phyloP scores from a whole-genome alignment of 1,140 invertebrate genomes.

The Choristoneura fumiferana region DNA sequence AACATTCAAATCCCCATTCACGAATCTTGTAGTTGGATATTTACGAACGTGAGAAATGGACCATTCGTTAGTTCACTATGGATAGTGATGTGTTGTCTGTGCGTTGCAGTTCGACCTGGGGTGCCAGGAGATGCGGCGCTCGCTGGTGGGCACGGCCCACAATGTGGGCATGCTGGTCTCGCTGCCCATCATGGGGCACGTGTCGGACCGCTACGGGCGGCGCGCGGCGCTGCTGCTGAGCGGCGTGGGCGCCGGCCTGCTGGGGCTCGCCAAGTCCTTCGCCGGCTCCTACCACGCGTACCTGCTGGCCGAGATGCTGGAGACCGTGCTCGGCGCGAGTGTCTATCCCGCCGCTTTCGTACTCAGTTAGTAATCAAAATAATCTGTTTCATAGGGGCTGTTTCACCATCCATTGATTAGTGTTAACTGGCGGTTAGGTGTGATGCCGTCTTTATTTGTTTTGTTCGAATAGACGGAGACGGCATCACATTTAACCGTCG shows the following conservation, averaged over 20 bases:
- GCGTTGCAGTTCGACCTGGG: conserved; percentile 60
- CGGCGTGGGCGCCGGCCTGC: conserved; percentile 78
- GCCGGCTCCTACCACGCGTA: conserved; percentile 82
- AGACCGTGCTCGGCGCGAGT: conserved; percentile 77
- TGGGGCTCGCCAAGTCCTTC: conserved; percentile 83
- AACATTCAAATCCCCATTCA: no score
- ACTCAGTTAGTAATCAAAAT: conserved; percentile 62
- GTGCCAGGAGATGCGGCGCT: conserved; percentile 83
- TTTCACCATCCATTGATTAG: no score
- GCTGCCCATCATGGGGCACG: conserved; percentile 82
- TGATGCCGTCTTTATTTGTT: no score
- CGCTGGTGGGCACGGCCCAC: conserved; percentile 85
- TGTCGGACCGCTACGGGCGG: conserved; percentile 78
- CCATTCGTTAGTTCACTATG: no score
- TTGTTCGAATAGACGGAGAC: no score
- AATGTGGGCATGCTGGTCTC: conserved; percentile 85
- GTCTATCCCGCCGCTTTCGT: conserved; percentile 69
- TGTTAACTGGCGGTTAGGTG: no score
- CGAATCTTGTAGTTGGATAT: no score
- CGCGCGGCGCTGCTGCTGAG: conserved; percentile 67
- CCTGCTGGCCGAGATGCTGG: conserved; percentile 81
- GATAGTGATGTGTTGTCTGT: background rate
- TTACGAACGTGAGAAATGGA: no score
- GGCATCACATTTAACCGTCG: no score
- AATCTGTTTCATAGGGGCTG: no score